These are phyloP conservation scores for Rallus crepitans DNA, from an alignment of 2,797 vertebrate genomes.

Conservation along the genomic window DNA sequence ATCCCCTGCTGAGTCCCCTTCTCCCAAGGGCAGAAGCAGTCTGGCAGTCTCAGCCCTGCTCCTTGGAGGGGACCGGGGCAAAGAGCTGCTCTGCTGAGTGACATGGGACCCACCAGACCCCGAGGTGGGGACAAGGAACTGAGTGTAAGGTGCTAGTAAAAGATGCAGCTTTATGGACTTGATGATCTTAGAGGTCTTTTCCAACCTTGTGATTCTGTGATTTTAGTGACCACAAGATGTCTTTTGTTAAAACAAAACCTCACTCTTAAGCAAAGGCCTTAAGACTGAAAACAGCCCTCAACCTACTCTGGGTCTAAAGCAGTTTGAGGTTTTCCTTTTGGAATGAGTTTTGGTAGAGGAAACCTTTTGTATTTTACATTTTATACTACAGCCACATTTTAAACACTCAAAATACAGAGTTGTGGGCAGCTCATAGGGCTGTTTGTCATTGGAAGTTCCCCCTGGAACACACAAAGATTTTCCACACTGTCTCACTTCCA, in stretches of 20 bases:
- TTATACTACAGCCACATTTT: background rate
- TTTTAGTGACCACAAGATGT: rapidly evolving
- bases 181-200: no score
- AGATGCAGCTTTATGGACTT: background rate
- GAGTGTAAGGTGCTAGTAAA: background rate
- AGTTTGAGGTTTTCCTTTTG: background rate
- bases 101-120: background rate
- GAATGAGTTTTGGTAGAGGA: background rate
- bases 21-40: background rate
- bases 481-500: background rate
- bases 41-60: no score
- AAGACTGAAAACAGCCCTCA: background rate
- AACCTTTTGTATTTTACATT: background rate
- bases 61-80: rapidly evolving
- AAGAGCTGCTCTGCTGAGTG: background rate
- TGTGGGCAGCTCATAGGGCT: background rate
- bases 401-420: background rate
- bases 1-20: background rate
- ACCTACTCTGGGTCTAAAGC: background rate
- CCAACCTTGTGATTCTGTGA: no score
- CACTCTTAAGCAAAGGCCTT: no score
- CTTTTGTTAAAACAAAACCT: background rate
- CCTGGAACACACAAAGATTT: background rate
- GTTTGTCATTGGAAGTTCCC: background rate
- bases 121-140: background rate